Evolutionary conservation across 2,113 vertebrate species (phyloP).

Genomic region (Microtus montanus): DNA sequence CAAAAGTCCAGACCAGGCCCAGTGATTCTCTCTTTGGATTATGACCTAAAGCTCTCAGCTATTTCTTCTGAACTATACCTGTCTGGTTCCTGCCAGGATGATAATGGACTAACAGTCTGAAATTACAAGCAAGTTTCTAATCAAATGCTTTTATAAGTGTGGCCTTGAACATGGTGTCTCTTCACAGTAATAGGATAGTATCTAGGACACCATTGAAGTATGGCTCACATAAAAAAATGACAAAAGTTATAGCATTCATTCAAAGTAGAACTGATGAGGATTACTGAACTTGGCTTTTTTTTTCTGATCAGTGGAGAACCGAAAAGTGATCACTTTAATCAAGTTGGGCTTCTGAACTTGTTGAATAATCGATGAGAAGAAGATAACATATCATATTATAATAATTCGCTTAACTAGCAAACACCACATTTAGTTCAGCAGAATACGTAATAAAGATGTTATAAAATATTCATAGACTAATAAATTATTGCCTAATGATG

Average conservation of each 20-base stretch:
- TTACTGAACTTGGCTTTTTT: neutral
- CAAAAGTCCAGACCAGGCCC: neutral
- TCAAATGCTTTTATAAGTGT: neutral
- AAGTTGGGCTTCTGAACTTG: neutral
- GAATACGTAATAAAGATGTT: neutral
- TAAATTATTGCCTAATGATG: neutral
- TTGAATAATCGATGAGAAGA: neutral
- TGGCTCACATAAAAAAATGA: neutral
- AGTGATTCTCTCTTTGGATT: neutral
- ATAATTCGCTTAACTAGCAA: neutral
- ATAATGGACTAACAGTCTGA: neutral
- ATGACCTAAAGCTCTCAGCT: neutral
- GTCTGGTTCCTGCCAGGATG: neutral
- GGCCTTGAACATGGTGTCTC: neutral
- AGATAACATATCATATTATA: neutral
- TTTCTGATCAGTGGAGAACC: neutral
- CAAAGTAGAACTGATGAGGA: neutral
- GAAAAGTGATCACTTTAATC: neutral
- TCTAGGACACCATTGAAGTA: neutral
- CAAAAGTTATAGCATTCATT: neutral
- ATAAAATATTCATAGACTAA: neutral
- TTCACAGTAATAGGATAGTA: neutral
- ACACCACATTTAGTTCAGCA: neutral
- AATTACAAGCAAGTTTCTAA: neutral
- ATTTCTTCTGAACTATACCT: neutral